Evolutionary conservation across 2,113 vertebrate species (phyloP).

Genomic region (Phoenicopterus ruber): DNA sequence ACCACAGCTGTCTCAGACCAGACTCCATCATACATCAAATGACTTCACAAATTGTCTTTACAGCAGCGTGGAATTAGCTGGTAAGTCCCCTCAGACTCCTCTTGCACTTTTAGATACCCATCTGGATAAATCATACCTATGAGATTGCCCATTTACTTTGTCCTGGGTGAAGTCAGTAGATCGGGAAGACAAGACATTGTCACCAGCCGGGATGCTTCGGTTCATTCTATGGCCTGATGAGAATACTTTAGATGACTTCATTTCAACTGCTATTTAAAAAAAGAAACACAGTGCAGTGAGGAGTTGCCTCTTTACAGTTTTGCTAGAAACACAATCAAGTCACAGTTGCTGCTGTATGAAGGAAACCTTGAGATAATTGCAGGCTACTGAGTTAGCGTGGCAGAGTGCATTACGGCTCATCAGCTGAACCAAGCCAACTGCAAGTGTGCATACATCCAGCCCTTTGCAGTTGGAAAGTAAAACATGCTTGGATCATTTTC

Average conservation of each 20-base stretch:
- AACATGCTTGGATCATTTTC: background rate
- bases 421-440: background rate
- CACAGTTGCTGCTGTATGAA: background rate
- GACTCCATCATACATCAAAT: slow-evolving; percentile 40
- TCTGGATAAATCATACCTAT: slow-evolving; percentile 65
- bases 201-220: background rate
- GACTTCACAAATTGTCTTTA: slow-evolving; percentile 48
- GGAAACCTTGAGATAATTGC: background rate
- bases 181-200: background rate
- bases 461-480: background rate
- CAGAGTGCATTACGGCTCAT: background rate
- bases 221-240: slow-evolving; percentile 18
- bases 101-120: background rate
- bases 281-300: background rate
- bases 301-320: background rate
- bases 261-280: slow-evolving; percentile 26
- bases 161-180: slow-evolving; percentile 5
- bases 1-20: slow-evolving; percentile 4
- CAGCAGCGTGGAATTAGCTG: slow-evolving; percentile 15
- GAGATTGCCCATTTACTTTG: background rate
- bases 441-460: background rate
- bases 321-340: background rate
- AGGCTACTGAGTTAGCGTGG: background rate
- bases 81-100: background rate
- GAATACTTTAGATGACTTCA: slow-evolving; percentile 19